Conservation (phyloP, 1,140 invertebrate genomes). For the Drosophila sp. region DNA sequence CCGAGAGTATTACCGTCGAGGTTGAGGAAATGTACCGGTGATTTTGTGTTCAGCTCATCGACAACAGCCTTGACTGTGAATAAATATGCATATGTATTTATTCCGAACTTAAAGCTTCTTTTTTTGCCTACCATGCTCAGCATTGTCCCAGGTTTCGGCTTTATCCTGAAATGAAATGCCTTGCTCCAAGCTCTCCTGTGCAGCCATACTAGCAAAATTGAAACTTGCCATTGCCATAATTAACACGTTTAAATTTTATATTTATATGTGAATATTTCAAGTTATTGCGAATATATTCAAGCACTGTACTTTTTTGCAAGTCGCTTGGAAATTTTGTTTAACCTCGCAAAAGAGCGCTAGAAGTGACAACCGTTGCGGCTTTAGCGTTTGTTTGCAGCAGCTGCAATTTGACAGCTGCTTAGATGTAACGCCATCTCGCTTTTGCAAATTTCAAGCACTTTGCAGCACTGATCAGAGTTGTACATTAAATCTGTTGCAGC, state of each 20-base stretch:
- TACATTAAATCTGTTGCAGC: not conserved
- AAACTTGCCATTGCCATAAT: constrained; percentile 51
- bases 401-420: constrained; percentile 45
- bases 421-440: constrained; percentile 12
- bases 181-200: constrained; percentile 55
- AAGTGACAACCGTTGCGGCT: constrained; percentile 39
- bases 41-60: constrained; percentile 56
- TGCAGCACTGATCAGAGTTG: constrained; percentile 23
- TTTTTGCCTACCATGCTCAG: constrained; percentile 63
- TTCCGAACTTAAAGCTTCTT: not conserved
- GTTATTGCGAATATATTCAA: not conserved
- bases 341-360: constrained; percentile 67
- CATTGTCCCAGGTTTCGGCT: constrained; percentile 63
- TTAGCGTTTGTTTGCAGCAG: constrained; percentile 49
- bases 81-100: not conserved
- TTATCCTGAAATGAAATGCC: constrained; percentile 74
- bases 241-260: not conserved
- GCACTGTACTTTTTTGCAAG: constrained; percentile 60
- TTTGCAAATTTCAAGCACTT: constrained; percentile 1
- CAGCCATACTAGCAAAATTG: constrained; percentile 65
- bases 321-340: constrained; percentile 39
- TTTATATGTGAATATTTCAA: not conserved
- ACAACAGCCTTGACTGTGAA: constrained; percentile 71
- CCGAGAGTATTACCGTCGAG: constrained; percentile 97
- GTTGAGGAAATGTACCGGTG: constrained; percentile 86